A percentile compares a stretch with the other conserved stretches of the same genome.
These are phyloP conservation scores for Scaeva pyrastri DNA, from an alignment of 2,888 invertebrate genomes.

Conservation along the genomic window DNA sequence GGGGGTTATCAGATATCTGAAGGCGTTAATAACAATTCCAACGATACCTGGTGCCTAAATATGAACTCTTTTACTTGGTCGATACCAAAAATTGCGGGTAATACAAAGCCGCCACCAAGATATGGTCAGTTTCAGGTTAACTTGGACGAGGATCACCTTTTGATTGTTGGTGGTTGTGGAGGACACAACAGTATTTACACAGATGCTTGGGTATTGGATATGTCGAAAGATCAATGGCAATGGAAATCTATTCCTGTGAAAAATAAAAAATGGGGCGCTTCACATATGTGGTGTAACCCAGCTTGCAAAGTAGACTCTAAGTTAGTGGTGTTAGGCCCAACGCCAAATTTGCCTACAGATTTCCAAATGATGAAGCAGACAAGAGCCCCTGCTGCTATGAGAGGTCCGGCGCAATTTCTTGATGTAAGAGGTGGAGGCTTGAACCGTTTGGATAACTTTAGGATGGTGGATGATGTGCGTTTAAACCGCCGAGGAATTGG, in stretches of 20 bases:
- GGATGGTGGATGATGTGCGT: constrained; percentile 78
- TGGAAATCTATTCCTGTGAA: constrained; percentile 91
- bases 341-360: constrained; percentile 82
- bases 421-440: constrained; percentile 75
- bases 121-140: constrained; percentile 97
- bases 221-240: constrained; percentile 89
- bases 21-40: constrained; percentile 86
- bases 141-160: constrained; percentile 90
- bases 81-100: constrained; percentile 87
- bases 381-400: constrained; percentile 77
- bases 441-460: constrained; percentile 77
- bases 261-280: constrained; percentile 91
- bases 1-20: constrained; percentile 87
- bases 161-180: constrained; percentile 94
- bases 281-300: constrained; percentile 97
- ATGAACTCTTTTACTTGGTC: constrained; percentile 91
- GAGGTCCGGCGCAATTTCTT: constrained; percentile 63
- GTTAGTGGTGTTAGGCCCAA: constrained; percentile 88
- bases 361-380: constrained; percentile 83
- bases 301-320: constrained; percentile 91
- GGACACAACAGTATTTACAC: constrained; percentile 93
- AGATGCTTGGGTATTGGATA: constrained; percentile 95
- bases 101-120: constrained; percentile 90
- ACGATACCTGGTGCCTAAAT: constrained; percentile 95
- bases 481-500: constrained; percentile 81